phyloP scores from a whole-genome alignment of 2,797 vertebrate species.

The Sus cebifrons region DNA sequence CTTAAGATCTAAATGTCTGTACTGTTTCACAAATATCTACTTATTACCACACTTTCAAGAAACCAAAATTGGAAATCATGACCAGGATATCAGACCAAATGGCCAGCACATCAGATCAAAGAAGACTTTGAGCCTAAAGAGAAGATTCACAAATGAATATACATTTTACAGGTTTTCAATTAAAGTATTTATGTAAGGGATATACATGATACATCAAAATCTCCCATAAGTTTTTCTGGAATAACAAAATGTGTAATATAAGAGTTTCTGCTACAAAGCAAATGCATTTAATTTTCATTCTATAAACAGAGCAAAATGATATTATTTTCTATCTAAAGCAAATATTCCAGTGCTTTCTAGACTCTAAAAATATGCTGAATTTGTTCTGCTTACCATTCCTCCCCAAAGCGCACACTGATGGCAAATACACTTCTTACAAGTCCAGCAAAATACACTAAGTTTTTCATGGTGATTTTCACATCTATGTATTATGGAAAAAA shows the following conservation, averaged over 20 bases:
- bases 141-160: conserved; percentile 27
- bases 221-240: conserved; percentile 8
- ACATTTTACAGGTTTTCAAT: neutral
- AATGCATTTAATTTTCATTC: conserved; percentile 51
- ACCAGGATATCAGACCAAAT: neutral
- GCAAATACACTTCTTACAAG: conserved; percentile 99
- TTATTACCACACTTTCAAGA: conserved; percentile 56
- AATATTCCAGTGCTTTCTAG: conserved; percentile 40
- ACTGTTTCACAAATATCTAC: conserved; percentile 23
- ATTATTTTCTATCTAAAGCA: conserved; percentile 49
- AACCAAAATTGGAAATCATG: conserved; percentile 45
- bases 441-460: conserved; percentile 99
- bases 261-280: conserved; percentile 2
- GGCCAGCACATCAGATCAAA: neutral
- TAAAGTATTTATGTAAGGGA: conserved; percentile 30
- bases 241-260: neutral
- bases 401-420: conserved; percentile 99
- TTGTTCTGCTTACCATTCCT: conserved; percentile 95
- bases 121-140: neutral
- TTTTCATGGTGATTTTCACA: conserved; percentile 99
- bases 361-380: conserved; percentile 47
- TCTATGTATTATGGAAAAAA: conserved; percentile 88
- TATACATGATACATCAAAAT: neutral
- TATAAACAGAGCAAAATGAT: neutral
- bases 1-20: neutral